Evolutionary conservation across 2,888 invertebrate species (phyloP), one percentile per base, ranked within the genome.

Genomic region (Hemithea aestivaria): DNA sequence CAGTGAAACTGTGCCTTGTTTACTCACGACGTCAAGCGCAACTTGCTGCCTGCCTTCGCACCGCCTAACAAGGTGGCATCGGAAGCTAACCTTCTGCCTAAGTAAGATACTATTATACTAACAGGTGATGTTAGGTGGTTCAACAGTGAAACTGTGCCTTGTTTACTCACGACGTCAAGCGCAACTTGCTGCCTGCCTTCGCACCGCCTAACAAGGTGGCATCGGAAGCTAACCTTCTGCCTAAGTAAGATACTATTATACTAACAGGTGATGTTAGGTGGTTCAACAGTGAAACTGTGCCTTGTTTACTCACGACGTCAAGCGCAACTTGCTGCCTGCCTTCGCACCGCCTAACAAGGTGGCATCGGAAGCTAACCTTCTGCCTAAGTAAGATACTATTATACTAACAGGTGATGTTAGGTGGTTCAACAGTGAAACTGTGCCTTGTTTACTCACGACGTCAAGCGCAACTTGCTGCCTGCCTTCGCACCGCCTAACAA

Each of bases 371-470:
- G 44, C 70, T 34, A 71, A 71, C 35, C 72, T 67, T 25, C 44
- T 82, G 28, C 79, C 80, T 0, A 80, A 66, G 84, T 85, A 45
- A 66, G 66, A n/a, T n/a, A n/a, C n/a, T n/a, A n/a, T n/a, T 54
- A 22, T 6, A 10, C 20, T 34, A 27, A 1, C 9, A 53, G 69
- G 88, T 96, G 62, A 90, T 95, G 2, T 74, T 95, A 51, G 91
- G 92, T 91, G 92, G 83, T 98, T 97, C 79, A 95, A 94, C 62
- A 90, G 96, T 7, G 98, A 97, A 3, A 94, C 95, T 0, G 77
- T 91, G 42, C 97, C 97, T 91, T 95, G 77, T 88, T 98, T 34
- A 92, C 94, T 56, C 95, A 93, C 76, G 98, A 98, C 69, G 91
- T 97, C 69, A 91, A 89, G 21, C 88, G 96, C 49, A 96, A 96